These are phyloP conservation scores for Apodemus speciosus DNA, from an alignment of 2,113 vertebrate genomes.

Conservation along the genomic window DNA sequence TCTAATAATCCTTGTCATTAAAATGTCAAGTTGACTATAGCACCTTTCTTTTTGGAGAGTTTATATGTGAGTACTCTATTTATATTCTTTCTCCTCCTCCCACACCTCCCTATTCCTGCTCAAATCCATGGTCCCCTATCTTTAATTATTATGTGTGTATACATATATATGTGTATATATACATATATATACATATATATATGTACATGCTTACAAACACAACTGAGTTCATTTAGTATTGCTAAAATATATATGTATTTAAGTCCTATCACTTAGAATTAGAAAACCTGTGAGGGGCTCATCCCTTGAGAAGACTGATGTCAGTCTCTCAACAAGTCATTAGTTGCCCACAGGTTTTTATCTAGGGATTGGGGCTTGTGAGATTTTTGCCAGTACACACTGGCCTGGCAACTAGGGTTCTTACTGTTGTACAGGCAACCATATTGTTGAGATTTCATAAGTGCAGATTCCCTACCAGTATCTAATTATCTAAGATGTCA, in stretches of 20 bases:
- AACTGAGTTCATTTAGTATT: neutral
- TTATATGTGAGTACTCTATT: neutral
- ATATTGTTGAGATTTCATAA: neutral
- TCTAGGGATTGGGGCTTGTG: neutral
- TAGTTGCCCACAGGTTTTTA: neutral
- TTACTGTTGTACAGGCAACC: neutral
- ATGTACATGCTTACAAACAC: neutral
- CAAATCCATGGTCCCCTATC: neutral
- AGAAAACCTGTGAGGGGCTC: neutral
- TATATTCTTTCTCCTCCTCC: neutral
- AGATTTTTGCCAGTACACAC: neutral
- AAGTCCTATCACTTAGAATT: neutral
- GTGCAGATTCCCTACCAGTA: neutral
- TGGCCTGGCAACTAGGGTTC: neutral
- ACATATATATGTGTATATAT: neutral
- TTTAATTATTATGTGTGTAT: neutral
- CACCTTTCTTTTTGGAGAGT: neutral
- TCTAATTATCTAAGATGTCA: neutral
- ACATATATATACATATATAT: neutral
- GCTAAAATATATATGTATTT: neutral
- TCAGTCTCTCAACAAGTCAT: neutral
- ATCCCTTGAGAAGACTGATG: neutral
- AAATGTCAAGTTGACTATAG: neutral
- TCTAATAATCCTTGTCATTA: neutral
- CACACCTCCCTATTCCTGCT: neutral